Conservation (phyloP, 2,888 invertebrate species). For the Cosmorhoe ocellata region DNA sequence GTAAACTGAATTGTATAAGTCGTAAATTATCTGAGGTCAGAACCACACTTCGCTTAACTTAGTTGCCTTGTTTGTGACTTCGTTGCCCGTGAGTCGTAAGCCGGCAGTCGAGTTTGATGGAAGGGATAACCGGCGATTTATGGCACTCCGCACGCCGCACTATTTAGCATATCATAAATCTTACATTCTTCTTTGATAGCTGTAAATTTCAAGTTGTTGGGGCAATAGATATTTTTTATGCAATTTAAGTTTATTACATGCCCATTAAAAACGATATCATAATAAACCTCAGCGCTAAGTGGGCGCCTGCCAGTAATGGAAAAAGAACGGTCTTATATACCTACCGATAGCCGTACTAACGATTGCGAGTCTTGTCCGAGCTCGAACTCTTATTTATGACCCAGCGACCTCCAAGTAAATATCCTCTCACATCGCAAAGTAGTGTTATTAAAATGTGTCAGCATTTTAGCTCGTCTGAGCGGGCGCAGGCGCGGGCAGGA, state of each 20-base stretch:
- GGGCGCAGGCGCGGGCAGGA: constrained; percentile 49
- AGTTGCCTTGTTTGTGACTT: constrained; percentile 63
- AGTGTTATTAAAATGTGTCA: constrained; percentile 83
- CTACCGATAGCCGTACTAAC: constrained; percentile 69
- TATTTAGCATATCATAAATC: constrained; percentile 20
- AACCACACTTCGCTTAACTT: constrained; percentile 59
- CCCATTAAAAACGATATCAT: constrained; percentile 35
- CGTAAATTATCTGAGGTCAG: constrained; percentile 73
- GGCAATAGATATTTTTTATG: not conserved
- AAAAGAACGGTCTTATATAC: constrained; percentile 68
- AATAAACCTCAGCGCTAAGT: constrained; percentile 33
- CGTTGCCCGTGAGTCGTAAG: constrained; percentile 51
- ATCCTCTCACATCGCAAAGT: constrained; percentile 76
- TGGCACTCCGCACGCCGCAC: constrained; percentile 32
- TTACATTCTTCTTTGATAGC: constrained; percentile 12
- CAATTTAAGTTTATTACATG: constrained; percentile 17
- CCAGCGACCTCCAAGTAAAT: constrained; percentile 74
- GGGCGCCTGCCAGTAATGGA: constrained; percentile 50
- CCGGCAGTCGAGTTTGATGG: constrained; percentile 50
- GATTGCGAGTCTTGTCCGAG: constrained; percentile 68
- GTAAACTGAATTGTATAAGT: constrained; percentile 66
- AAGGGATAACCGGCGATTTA: constrained; percentile 47
- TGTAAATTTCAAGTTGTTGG: not conserved
- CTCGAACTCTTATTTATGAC: constrained; percentile 78
- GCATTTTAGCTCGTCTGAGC: constrained; percentile 65